Conservation (phyloP, 1,140 invertebrate genomes). For the Drosophila mauritiana region DNA sequence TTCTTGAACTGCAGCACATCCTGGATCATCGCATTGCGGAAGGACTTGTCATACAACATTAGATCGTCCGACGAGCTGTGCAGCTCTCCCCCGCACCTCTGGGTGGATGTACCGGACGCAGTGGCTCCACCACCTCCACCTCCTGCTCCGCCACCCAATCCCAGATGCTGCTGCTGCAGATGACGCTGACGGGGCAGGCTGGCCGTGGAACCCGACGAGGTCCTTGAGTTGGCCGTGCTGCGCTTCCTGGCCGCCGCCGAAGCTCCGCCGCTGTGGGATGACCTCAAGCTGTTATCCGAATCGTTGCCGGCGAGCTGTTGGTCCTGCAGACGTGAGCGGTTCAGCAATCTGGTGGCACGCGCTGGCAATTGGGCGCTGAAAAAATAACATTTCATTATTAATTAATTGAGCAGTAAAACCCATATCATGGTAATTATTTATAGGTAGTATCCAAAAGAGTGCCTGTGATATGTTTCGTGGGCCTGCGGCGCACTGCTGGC, state of each 20-base stretch:
- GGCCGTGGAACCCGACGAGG: conserved; percentile 71
- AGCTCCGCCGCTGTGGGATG: conserved; percentile 63
- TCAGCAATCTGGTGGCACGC: conserved; percentile 80
- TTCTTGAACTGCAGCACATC: conserved; percentile 89
- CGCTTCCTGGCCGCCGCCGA: conserved; percentile 49
- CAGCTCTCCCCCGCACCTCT: conserved; percentile 60
- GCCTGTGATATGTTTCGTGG: conserved; percentile 72
- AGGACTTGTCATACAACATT: conserved; percentile 84
- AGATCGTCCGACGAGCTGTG: conserved; percentile 84
- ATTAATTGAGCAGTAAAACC: not conserved
- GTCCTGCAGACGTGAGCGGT: conserved; percentile 82
- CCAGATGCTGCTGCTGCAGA: conserved; percentile 56
- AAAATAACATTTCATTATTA: not conserved
- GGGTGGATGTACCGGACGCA: conserved; percentile 14
- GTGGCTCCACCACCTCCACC: conserved; percentile 4
- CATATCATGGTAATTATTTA: not conserved
- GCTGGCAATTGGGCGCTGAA: conserved; percentile 81
- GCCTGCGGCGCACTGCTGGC: conserved; percentile 69
- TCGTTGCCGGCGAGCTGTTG: conserved; percentile 65
- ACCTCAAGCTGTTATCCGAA: conserved; percentile 74
- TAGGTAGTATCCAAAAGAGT: not conserved
- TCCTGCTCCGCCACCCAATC: conserved; percentile 19
- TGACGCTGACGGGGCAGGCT: conserved; percentile 69
- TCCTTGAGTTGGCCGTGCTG: conserved; percentile 68
- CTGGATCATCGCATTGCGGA: conserved; percentile 86